phyloP scores from a whole-genome alignment of 2,888 invertebrate species.

The Eutolmus rufibarbis region DNA sequence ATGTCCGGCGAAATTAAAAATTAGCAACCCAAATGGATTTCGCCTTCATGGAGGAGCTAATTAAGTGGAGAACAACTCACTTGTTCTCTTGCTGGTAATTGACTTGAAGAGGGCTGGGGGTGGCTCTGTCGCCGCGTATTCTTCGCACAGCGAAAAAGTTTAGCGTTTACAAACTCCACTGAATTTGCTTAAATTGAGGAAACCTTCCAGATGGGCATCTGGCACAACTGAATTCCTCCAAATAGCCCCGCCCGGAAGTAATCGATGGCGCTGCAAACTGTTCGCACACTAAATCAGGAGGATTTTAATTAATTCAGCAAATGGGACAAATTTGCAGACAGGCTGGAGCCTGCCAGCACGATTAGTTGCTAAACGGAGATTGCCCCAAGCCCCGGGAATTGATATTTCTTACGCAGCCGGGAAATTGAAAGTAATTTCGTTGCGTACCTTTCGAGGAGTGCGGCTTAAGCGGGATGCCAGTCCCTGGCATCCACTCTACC shows the following conservation, averaged over 20 bases:
- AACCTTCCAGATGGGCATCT: not conserved
- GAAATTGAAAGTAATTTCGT: slow-evolving; percentile 17
- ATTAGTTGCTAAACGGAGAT: slow-evolving; percentile 3
- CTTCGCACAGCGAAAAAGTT: not conserved
- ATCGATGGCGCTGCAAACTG: not conserved
- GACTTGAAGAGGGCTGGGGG: not conserved
- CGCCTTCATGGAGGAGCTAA: slow-evolving; percentile 4
- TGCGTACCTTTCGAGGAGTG: not conserved
- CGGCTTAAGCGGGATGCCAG: not conserved
- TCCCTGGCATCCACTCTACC: not conserved
- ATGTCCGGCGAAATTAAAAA: slow-evolving; percentile 22
- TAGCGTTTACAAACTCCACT: not conserved
- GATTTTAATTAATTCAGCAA: slow-evolving; percentile 19
- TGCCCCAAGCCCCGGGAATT: not conserved
- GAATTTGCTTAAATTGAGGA: not conserved
- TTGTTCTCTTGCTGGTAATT: not conserved
- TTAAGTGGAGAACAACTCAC: slow-evolving; percentile 17
- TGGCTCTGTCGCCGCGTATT: not conserved
- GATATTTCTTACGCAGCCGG: slow-evolving; percentile 3
- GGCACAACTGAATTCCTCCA: not conserved
- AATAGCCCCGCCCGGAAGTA: not conserved
- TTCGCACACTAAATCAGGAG: not conserved
- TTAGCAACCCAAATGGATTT: slow-evolving; percentile 19
- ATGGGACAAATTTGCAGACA: not conserved
- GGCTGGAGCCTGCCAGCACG: not conserved